Percentiles rank a stretch among this genome's conserved stretches.
Conservation (phyloP, 2,113 vertebrate genomes). For the Pituophis catenifer region DNA sequence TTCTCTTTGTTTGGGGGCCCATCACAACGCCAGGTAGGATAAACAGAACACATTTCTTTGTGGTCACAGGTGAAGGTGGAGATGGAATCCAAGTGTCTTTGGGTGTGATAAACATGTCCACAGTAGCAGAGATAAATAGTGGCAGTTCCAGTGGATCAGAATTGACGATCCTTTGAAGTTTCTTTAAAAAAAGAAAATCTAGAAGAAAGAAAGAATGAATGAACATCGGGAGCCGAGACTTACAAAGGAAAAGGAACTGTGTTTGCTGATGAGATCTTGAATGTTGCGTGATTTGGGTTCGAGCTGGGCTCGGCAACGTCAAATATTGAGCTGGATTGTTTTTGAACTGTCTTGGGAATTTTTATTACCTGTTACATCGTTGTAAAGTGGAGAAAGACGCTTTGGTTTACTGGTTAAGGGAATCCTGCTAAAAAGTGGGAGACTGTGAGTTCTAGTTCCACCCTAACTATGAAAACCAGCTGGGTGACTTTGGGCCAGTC, state of each 20-base stretch:
- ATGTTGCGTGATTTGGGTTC: background rate
- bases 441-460: background rate
- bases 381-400: background rate
- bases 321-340: background rate
- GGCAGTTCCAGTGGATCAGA: slow-evolving; percentile 18
- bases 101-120: slow-evolving; percentile 34
- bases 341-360: background rate
- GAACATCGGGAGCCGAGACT: background rate
- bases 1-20: slow-evolving; percentile 57
- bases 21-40: slow-evolving; percentile 44
- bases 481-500: background rate
- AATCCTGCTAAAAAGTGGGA: background rate
- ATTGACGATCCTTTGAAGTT: background rate
- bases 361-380: background rate
- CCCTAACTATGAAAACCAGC: background rate
- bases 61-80: slow-evolving; percentile 59
- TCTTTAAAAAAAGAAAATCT: slow-evolving; percentile 1
- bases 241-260: slow-evolving; percentile 6
- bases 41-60: slow-evolving; percentile 60
- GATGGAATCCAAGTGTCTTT: slow-evolving; percentile 43
- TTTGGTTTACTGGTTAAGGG: background rate
- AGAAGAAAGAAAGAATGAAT: background rate
- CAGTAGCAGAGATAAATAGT: slow-evolving; percentile 42
- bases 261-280: slow-evolving; percentile 1
- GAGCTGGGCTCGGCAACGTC: background rate